Percentiles rank a stretch among this genome's conserved stretches.
phyloP scores from a whole-genome alignment of 2,797 vertebrate genomes.

The Coranthus polyacanthus region DNA sequence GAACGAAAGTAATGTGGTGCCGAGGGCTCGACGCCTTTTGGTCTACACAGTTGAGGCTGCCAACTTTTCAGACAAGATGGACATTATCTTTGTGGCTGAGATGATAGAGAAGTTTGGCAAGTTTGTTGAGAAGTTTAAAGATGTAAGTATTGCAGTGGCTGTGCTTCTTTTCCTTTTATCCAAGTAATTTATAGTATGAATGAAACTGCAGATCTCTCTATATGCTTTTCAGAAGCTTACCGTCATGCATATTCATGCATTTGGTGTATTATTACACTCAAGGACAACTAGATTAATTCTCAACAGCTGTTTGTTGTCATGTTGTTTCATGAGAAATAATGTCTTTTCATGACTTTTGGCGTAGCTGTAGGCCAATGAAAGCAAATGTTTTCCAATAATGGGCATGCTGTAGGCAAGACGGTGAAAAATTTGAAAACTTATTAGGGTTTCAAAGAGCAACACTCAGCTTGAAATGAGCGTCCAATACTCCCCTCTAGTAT shows the following conservation, averaged over 20 bases:
- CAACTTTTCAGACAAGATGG: slow-evolving; percentile 99
- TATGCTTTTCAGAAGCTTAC: background rate
- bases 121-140: slow-evolving; percentile 97
- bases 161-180: background rate
- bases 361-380: slow-evolving; percentile 20
- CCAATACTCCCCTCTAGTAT: too few relatives aligned
- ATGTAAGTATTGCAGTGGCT: slow-evolving; percentile 81
- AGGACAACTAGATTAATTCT: slow-evolving; percentile 37
- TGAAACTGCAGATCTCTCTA: background rate
- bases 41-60: slow-evolving; percentile 94
- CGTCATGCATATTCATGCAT: background rate
- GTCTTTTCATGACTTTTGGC: slow-evolving; percentile 26
- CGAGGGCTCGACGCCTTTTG: slow-evolving; percentile 91
- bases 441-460: too few relatives aligned
- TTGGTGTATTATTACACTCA: background rate
- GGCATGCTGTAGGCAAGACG: background rate
- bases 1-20: slow-evolving; percentile 94
- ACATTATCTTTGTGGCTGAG: slow-evolving; percentile 97
- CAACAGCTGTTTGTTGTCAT: slow-evolving; percentile 49
- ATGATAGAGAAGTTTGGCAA: slow-evolving; percentile 98
- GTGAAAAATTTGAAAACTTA: too few relatives aligned
- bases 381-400: too few relatives aligned
- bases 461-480: slow-evolving; percentile 17
- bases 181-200: background rate
- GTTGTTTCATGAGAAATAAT: slow-evolving; percentile 43